Conservation (phyloP, 2,113 vertebrate genomes). For the Sula dactylatra region DNA sequence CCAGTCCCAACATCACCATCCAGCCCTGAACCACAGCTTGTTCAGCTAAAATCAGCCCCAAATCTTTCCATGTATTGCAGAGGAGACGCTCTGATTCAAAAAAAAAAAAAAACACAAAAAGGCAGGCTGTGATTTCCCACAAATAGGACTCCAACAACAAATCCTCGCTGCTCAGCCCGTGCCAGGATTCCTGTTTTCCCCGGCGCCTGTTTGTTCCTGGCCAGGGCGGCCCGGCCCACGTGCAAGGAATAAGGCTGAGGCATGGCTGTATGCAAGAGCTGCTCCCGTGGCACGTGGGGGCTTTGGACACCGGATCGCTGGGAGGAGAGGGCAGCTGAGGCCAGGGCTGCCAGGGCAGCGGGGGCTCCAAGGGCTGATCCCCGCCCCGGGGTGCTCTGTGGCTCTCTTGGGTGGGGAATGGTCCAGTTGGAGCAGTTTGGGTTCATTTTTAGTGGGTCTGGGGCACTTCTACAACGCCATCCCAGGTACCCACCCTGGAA, state of each 20-base stretch:
- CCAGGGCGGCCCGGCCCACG: background rate
- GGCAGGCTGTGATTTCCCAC: background rate
- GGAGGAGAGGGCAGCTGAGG: background rate
- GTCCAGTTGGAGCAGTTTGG: background rate
- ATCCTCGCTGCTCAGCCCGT: fast-evolving
- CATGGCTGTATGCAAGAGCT: background rate
- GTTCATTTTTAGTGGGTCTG: background rate
- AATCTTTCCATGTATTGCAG: background rate
- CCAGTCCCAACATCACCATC: background rate
- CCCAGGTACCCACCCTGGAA: background rate
- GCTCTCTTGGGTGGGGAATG: background rate
- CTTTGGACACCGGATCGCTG: fast-evolving
- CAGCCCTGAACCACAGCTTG: background rate
- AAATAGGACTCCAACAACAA: background rate
- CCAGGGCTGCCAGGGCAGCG: fast-evolving
- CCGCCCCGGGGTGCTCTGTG: fast-evolving
- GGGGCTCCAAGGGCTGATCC: background rate
- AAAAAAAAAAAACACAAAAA: too few relatives aligned
- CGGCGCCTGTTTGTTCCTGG: background rate
- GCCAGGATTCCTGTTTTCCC: background rate
- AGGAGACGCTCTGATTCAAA: background rate
- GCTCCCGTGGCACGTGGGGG: fast-evolving
- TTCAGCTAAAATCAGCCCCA: background rate
- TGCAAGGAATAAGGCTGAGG: background rate
- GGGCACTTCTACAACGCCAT: background rate